A percentile compares a stretch with the other conserved stretches of the same genome.
Conservation (phyloP, 2,888 invertebrate genomes). For the Lacanobia oleracea region DNA sequence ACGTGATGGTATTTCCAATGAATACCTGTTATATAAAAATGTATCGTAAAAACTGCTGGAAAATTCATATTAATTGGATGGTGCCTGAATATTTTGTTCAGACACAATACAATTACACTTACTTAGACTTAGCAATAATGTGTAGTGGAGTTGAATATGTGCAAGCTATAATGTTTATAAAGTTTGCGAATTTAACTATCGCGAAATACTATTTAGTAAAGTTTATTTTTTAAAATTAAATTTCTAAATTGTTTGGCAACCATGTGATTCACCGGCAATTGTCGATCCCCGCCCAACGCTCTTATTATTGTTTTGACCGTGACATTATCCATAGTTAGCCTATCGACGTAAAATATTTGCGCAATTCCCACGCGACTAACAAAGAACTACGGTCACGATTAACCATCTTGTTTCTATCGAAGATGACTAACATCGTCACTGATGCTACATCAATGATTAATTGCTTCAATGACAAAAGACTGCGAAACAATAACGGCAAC, state of each 20-base stretch:
- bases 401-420: constrained; percentile 64
- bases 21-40: constrained; percentile 31
- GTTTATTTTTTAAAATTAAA: background rate
- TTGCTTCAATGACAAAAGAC: constrained; percentile 63
- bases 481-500: constrained; percentile 64
- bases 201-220: background rate
- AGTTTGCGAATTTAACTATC: background rate
- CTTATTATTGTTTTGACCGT: constrained; percentile 69
- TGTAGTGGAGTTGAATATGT: background rate
- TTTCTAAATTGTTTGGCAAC: constrained; percentile 15
- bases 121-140: background rate
- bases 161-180: background rate
- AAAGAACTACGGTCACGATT: constrained; percentile 52
- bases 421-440: constrained; percentile 58
- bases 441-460: constrained; percentile 57
- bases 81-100: background rate
- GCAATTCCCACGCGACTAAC: constrained; percentile 64
- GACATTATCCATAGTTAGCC: constrained; percentile 65
- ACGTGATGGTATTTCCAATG: constrained; percentile 64
- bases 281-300: constrained; percentile 46
- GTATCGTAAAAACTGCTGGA: constrained; percentile 3
- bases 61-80: constrained; percentile 10
- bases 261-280: constrained; percentile 28
- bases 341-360: constrained; percentile 64
- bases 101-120: background rate